A percentile compares a stretch with the other conserved stretches of the same genome.
Evolutionary conservation across 2,888 invertebrate species (phyloP).

Genomic region (Coenonympha arcania): DNA sequence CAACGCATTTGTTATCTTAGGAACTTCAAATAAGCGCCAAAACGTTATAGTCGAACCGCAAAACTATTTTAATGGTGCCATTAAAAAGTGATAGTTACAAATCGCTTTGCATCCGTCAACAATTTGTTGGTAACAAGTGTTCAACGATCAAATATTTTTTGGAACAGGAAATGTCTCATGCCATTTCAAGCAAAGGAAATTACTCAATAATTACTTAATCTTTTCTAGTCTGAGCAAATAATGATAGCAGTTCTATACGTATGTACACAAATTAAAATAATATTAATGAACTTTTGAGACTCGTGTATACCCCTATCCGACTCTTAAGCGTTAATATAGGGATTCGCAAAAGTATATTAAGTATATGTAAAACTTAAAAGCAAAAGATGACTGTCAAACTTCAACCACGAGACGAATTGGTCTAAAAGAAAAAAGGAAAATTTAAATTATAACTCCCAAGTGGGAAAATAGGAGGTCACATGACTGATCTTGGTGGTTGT

Average conservation of each 20-base stretch:
- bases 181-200: neutral
- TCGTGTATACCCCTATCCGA: too few relatives aligned
- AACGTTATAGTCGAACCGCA: constrained; percentile 59
- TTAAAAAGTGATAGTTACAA: constrained; percentile 70
- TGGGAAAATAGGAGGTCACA: too few relatives aligned
- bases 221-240: neutral
- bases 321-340: too few relatives aligned
- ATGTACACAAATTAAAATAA: neutral
- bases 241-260: neutral
- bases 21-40: constrained; percentile 41
- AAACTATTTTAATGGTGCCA: constrained; percentile 64
- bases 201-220: neutral
- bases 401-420: too few relatives aligned
- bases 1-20: constrained; percentile 57
- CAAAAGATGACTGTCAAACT: too few relatives aligned
- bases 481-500: too few relatives aligned
- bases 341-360: too few relatives aligned
- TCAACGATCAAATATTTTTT: constrained; percentile 11
- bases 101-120: constrained; percentile 35
- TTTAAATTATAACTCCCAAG: too few relatives aligned
- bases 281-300: too few relatives aligned
- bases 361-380: too few relatives aligned
- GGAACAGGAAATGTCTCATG: constrained; percentile 21
- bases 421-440: too few relatives aligned
- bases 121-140: constrained; percentile 16